phyloP scores from a whole-genome alignment of 2,888 invertebrate genomes.

The Pristionchus japonicus region DNA sequence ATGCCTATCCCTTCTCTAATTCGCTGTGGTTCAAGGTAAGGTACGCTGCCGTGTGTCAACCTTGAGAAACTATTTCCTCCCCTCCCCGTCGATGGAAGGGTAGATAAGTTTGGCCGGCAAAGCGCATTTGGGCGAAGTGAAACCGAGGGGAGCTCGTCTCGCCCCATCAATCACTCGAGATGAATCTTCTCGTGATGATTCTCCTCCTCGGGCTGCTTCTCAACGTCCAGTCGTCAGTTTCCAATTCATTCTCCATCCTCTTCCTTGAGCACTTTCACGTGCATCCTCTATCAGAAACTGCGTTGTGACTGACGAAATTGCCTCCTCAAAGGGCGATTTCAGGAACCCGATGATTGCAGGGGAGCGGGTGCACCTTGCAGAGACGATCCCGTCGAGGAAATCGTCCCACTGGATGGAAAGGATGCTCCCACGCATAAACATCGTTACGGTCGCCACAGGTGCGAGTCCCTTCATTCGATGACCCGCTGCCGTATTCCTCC shows the following conservation, averaged over 20 bases:
- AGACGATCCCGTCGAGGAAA: not conserved
- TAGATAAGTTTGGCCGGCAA: not conserved
- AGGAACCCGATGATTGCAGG: not conserved
- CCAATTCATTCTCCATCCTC: not conserved
- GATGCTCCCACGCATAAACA: not conserved
- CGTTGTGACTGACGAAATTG: not conserved
- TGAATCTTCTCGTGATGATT: not conserved
- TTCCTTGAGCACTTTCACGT: too few relatives aligned
- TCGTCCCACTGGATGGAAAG: not conserved
- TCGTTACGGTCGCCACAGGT: not conserved
- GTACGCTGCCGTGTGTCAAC: not conserved
- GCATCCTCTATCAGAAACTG: too few relatives aligned
- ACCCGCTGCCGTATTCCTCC: not conserved
- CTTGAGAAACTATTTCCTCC: conserved; percentile 2
- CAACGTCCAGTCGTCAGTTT: not conserved
- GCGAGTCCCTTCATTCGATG: not conserved
- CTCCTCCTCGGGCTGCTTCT: not conserved
- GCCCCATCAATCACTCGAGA: not conserved
- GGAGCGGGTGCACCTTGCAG: not conserved
- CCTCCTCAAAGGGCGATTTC: not conserved
- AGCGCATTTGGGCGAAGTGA: not conserved
- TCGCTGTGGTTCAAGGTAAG: not conserved
- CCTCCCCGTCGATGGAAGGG: not conserved
- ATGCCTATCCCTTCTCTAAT: not conserved
- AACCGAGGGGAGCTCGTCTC: not conserved